These are phyloP conservation scores for Montipora capricornis DNA, from an alignment of 64 coral and sea anemone species.

Conservation along the genomic window DNA sequence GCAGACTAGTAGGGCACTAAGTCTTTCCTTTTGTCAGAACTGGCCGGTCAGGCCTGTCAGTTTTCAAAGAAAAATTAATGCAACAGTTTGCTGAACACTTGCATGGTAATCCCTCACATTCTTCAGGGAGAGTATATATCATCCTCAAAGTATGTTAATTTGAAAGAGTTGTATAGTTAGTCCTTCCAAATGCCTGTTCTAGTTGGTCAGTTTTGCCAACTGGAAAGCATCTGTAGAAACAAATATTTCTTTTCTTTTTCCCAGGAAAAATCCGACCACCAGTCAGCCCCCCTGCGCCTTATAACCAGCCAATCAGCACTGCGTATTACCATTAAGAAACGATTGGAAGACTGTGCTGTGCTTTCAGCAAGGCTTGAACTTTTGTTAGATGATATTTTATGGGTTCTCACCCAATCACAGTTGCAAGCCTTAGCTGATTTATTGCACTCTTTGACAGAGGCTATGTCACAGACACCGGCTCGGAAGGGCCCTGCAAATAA, in stretches of 20 bases:
- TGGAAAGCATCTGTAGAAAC: not conserved
- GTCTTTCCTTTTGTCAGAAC: no score
- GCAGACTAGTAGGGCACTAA: no score
- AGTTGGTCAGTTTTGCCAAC: no score
- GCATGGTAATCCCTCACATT: no score
- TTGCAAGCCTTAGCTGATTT: conserved; percentile 80
- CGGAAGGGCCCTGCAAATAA: conserved; percentile 42
- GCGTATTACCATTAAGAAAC: conserved; percentile 93
- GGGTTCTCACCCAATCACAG: conserved; percentile 94
- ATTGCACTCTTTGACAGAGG: conserved; percentile 80
- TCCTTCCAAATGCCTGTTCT: no score
- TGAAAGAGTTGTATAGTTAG: no score
- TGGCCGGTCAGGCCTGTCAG: no score
- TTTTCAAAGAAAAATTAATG: no score
- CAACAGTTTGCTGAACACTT: no score
- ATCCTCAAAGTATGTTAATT: no score
- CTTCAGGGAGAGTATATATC: no score
- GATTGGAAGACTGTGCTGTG: conserved; percentile 92
- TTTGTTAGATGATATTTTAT: conserved; percentile 93
- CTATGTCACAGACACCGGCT: conserved; percentile 41
- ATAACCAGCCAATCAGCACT: conserved; percentile 92
- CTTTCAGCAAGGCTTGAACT: conserved; percentile 86
- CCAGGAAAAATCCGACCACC: conserved; percentile 56
- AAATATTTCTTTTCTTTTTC: not conserved
- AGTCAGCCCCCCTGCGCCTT: conserved; percentile 79